Conservation (phyloP, 2,888 invertebrate genomes). For the Brachyptera putata region DNA sequence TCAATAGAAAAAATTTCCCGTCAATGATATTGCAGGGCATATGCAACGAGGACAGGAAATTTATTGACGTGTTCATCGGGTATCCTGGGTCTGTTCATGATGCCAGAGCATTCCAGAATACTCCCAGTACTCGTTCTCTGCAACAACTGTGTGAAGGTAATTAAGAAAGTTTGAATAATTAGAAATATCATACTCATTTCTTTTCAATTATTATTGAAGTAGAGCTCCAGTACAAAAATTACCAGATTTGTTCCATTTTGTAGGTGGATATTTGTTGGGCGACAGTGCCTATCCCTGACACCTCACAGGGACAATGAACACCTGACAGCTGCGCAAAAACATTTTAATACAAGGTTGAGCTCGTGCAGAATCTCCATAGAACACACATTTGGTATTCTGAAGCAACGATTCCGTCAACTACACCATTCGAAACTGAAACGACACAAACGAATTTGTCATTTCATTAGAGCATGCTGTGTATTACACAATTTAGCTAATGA, state of each 20-base stretch:
- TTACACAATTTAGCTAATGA: not conserved
- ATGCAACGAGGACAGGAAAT: not conserved
- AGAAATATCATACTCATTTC: no score
- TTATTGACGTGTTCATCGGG: not conserved
- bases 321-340: constrained; percentile 24
- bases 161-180: no score
- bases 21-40: not conserved
- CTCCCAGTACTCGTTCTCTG: no score
- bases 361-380: constrained; percentile 5
- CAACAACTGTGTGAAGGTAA: no score
- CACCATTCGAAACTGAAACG: not conserved
- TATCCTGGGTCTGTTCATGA: not conserved
- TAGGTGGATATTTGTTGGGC: constrained; percentile 31
- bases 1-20: not conserved
- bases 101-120: not conserved
- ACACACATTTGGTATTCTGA: constrained; percentile 27
- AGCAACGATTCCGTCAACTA: constrained; percentile 26
- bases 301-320: constrained; percentile 32
- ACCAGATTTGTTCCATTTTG: not conserved
- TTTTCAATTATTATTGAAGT: no score
- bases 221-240: not conserved
- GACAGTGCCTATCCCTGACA: constrained; percentile 36
- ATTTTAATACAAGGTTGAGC: constrained; percentile 27
- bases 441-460: not conserved
- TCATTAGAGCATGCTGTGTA: constrained; percentile 1